Conservation (phyloP, 2,797 vertebrate species). For the Periophthalmus magnuspinnatus region DNA sequence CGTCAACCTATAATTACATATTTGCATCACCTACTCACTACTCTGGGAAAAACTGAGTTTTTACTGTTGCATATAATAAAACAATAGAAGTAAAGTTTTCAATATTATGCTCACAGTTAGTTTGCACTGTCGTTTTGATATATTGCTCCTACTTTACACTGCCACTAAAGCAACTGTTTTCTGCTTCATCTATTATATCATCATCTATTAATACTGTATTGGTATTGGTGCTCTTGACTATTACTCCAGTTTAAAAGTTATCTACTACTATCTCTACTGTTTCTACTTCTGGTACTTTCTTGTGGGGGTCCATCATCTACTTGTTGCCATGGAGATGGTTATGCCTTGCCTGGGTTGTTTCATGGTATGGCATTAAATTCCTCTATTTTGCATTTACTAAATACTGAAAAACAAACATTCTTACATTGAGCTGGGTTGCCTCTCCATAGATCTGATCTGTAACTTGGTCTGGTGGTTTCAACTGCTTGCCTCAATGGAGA, state of each 20-base stretch:
- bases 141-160: background rate
- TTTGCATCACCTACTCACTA: background rate
- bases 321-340: background rate
- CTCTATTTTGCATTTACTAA: background rate
- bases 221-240: too few relatives aligned
- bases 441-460: background rate
- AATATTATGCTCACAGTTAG: background rate
- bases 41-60: too few relatives aligned
- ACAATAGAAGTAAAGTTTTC: background rate
- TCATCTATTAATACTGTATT: too few relatives aligned
- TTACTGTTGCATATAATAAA: background rate
- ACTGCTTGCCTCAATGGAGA: background rate
- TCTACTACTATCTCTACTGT: too few relatives aligned
- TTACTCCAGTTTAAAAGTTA: too few relatives aligned
- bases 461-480: background rate
- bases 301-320: background rate
- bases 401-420: too few relatives aligned
- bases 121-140: background rate
- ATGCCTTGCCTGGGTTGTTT: background rate
- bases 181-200: too few relatives aligned
- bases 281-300: too few relatives aligned
- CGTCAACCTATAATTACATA: slow-evolving; percentile 7
- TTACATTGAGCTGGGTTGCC: too few relatives aligned
- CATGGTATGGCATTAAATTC: background rate
- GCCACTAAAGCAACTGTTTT: background rate